phyloP scores from a whole-genome alignment of 2,797 vertebrate species.

The Brachyalestes nurse region DNA sequence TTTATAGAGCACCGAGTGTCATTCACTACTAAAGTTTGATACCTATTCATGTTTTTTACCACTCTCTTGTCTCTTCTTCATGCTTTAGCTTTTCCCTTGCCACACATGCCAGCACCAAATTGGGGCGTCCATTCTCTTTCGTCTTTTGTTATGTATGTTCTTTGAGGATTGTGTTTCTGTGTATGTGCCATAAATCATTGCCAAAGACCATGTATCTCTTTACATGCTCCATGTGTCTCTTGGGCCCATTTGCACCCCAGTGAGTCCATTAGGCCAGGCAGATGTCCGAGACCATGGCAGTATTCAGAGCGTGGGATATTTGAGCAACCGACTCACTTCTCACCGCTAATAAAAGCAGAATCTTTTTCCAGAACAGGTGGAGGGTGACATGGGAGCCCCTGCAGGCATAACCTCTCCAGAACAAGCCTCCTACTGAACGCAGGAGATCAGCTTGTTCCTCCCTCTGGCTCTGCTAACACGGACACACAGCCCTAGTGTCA shows the following conservation, averaged over 20 bases:
- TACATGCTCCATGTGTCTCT: constrained; percentile 60
- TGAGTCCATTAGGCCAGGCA: constrained; percentile 62
- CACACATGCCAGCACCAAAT: constrained; percentile 12
- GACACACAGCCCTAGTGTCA: constrained; percentile 36
- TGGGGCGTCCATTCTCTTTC: constrained; percentile 19
- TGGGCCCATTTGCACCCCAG: constrained; percentile 59
- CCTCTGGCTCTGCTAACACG: constrained; percentile 29
- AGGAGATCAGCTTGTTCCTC: constrained; percentile 22
- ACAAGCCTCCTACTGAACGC: constrained; percentile 18
- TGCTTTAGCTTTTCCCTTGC: not conserved
- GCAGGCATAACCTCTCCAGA: constrained; percentile 65
- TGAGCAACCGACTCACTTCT: constrained; percentile 66
- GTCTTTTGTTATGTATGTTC: constrained; percentile 30
- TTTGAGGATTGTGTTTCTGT: constrained; percentile 24
- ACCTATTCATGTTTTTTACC: not conserved
- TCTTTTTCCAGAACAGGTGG: constrained; percentile 74
- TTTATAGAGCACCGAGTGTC: too few species aligned
- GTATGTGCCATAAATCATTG: constrained; percentile 50
- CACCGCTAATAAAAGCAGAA: constrained; percentile 79
- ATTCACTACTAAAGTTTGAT: not conserved
- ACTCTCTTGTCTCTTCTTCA: not conserved
- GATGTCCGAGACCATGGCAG: constrained; percentile 66
- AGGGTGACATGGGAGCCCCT: constrained; percentile 65
- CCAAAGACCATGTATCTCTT: constrained; percentile 51
- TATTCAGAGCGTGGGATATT: constrained; percentile 80